Conservation (phyloP, 2,797 vertebrate genomes). For the Sternotherus odoratus region DNA sequence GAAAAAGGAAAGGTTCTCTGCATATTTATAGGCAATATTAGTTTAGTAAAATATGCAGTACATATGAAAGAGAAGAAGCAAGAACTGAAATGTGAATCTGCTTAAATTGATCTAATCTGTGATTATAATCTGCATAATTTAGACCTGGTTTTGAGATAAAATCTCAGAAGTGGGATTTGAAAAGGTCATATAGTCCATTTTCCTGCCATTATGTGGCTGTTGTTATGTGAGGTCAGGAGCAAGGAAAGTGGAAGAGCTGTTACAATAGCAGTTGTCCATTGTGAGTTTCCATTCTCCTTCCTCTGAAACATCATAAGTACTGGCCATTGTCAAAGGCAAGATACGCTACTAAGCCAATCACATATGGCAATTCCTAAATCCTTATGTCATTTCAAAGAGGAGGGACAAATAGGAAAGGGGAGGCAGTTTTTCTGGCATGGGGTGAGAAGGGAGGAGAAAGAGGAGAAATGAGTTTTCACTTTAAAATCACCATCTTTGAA, state of each 20-base stretch:
- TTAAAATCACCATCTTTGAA: slow-evolving; percentile 6
- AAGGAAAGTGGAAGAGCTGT: slow-evolving; percentile 4
- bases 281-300: slow-evolving; percentile 3
- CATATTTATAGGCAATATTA: neutral
- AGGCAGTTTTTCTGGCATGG: neutral
- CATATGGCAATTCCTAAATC: slow-evolving; percentile 5
- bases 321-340: slow-evolving; percentile 12
- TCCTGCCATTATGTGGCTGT: neutral
- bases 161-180: neutral
- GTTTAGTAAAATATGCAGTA: neutral
- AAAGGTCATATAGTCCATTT: neutral
- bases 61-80: neutral
- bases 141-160: neutral
- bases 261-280: neutral
- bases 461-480: neutral
- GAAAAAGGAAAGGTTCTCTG: neutral
- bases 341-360: neutral
- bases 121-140: neutral
- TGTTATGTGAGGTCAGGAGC: neutral
- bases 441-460: neutral
- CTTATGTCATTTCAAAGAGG: neutral
- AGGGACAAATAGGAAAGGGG: neutral
- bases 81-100: neutral
- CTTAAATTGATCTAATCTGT: neutral
- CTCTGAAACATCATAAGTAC: slow-evolving; percentile 2